phyloP scores from a whole-genome alignment of 2,113 vertebrate genomes.

The Serilophus lunatus region DNA sequence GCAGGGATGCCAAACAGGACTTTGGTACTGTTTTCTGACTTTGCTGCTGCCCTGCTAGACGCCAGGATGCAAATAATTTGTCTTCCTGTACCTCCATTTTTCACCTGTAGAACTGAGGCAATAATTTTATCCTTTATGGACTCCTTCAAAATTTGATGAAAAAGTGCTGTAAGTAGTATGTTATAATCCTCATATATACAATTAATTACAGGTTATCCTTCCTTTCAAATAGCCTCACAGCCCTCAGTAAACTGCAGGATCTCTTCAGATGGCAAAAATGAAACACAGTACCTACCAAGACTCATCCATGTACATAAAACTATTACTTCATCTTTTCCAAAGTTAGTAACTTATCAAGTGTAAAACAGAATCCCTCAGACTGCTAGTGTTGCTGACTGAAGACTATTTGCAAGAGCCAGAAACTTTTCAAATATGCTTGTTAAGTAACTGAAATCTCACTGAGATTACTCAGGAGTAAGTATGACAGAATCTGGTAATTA shows the following conservation, averaged over 20 bases:
- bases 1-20: not conserved
- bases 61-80: not conserved
- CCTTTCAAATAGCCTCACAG: not conserved
- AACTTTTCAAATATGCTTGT: not conserved
- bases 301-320: not conserved
- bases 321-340: not conserved
- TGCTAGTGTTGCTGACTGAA: not conserved
- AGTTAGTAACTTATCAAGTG: not conserved
- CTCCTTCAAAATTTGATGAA: not conserved
- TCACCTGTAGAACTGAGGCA: not conserved
- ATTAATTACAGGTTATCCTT: not conserved
- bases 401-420: not conserved
- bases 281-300: not conserved
- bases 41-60: not conserved
- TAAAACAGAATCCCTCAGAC: not conserved
- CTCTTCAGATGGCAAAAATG: not conserved
- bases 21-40: not conserved
- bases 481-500: not conserved
- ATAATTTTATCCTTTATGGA: not conserved
- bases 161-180: not conserved
- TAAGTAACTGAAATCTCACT: not conserved
- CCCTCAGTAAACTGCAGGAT: not conserved
- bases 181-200: not conserved
- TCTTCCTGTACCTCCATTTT: not conserved
- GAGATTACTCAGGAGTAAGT: not conserved